Percentiles rank a stretch among this genome's conserved stretches.
Evolutionary conservation across 2,888 invertebrate species (phyloP).

Genomic region (Rugalucina vietnamica): DNA sequence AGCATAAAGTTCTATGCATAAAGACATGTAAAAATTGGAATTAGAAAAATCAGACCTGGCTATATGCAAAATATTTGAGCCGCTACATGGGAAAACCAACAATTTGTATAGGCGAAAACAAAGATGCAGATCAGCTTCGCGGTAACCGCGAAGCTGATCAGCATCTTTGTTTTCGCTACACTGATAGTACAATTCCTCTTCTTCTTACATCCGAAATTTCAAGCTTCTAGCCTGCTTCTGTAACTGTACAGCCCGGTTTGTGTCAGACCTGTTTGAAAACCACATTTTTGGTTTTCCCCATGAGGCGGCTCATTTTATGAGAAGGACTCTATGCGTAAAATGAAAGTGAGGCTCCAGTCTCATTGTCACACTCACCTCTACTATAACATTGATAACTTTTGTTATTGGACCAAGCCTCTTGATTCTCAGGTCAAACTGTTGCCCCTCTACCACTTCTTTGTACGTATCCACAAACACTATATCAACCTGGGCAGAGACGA

Average conservation of each 20-base stretch:
- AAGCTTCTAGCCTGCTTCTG: too few relatives aligned
- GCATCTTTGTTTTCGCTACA: too few relatives aligned
- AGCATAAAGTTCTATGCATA: not conserved
- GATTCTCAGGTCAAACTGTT: conserved; percentile 70
- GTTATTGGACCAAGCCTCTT: conserved; percentile 64
- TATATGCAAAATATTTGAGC: not conserved
- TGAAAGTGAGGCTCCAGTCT: not conserved
- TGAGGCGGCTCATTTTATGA: too few relatives aligned
- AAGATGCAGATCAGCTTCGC: too few relatives aligned
- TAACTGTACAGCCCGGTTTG: too few relatives aligned
- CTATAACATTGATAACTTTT: conserved; percentile 71
- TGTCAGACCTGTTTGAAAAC: too few relatives aligned
- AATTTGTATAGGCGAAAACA: too few relatives aligned
- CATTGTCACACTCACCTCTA: conserved; percentile 68
- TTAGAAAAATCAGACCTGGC: not conserved
- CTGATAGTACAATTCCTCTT: too few relatives aligned
- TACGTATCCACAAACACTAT: conserved; percentile 64
- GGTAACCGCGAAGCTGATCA: too few relatives aligned
- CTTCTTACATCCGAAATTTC: too few relatives aligned
- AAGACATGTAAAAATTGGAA: not conserved
- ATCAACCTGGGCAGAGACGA: not conserved
- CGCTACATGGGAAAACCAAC: too few relatives aligned
- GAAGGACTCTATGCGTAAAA: not conserved
- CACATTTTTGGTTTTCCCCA: too few relatives aligned
- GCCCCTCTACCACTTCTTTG: conserved; percentile 72